Evolutionary conservation across 2,797 vertebrate genomes (phyloP), one percentile per base, ranked within the genome.

Genomic region (Rachycentron canadum): DNA sequence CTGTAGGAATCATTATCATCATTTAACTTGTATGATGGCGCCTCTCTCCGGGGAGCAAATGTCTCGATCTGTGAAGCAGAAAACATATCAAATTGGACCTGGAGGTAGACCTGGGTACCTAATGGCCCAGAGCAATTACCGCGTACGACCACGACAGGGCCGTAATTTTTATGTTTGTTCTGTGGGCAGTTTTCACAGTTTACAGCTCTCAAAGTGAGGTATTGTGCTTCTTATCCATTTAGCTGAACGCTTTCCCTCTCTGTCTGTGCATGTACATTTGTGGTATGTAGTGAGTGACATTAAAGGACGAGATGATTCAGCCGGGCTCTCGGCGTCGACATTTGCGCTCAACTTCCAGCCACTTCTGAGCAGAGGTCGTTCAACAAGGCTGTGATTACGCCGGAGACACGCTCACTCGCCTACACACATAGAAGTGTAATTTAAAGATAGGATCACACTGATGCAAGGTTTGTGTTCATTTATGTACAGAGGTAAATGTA

Each of bases 1-100:
- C 73, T 11, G 61, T 60, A 78, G 73, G 30, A 82, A 83, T 89
- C 82, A 84, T 87, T 78, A 82, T 78, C 41, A 66, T 89, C 75
- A 78, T 88, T 92, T 88, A 88, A 87, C 87, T 84, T 75, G 45
- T 59, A 83, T 43, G 75, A 82, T 49, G 67, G 52, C 9, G 2
- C 23, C 38, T 8, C 34, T 49, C 70, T 63, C 63, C 0, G 2
- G n/a, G 78, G 79, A 82, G 55, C 38, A 30, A 47, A 78, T 56
- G 69, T 76, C 76, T 68, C 30, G 7, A 45, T 77, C 81, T 16
- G 55, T 77, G 69, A 41, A 30, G 76, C n/a, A 65, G 43, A 73
- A 78, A 75, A 74, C 38, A 65, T 36, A 61, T 73, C 13, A 64
- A 82, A 89, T 56, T 38, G 43, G 65, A 76, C 55, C 50, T 40